Conservation (phyloP, 2,113 vertebrate species). For the Pseudolaguvia tuberculata region DNA sequence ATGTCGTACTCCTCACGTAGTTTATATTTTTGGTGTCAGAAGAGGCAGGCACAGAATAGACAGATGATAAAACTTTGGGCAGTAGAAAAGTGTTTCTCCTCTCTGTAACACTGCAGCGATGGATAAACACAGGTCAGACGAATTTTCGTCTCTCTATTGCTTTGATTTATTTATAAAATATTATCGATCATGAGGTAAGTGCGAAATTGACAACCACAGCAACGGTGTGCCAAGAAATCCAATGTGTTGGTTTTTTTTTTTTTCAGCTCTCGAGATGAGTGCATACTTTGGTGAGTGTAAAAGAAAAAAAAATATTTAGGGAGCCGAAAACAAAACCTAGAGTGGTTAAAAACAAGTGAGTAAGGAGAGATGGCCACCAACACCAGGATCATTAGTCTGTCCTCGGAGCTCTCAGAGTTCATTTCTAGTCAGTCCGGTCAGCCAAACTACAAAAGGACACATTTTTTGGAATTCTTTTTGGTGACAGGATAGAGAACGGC, state of each 20-base stretch:
- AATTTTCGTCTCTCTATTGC: constrained; percentile 1
- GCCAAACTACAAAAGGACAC: constrained; percentile 77
- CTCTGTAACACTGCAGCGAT: not conserved
- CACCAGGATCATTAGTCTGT: constrained; percentile 16
- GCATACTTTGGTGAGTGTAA: constrained; percentile 38
- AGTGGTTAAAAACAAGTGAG: constrained; percentile 34
- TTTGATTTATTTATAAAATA: constrained; percentile 4
- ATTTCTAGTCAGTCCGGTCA: not conserved
- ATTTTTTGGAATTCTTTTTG: constrained; percentile 87
- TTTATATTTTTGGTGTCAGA: not conserved
- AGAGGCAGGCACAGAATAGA: not conserved
- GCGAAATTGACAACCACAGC: constrained; percentile 24
- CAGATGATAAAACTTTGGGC: not conserved
- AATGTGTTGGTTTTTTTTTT: constrained; percentile 8
- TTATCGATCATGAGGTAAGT: constrained; percentile 32
- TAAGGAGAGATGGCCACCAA: constrained; percentile 20
- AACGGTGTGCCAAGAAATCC: constrained; percentile 10
- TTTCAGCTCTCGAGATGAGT: constrained; percentile 24
- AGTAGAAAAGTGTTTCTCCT: not conserved
- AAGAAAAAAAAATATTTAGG: constrained; percentile 8
- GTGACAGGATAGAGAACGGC: constrained; percentile 85
- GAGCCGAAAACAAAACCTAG: constrained; percentile 24
- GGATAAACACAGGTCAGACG: constrained; percentile 4
- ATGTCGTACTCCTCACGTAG: not conserved
- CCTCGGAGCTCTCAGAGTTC: constrained; percentile 19